Evolutionary conservation across 2,113 vertebrate genomes (phyloP), one percentile per base, ranked within the genome.

Genomic region (Vireo altiloquus): DNA sequence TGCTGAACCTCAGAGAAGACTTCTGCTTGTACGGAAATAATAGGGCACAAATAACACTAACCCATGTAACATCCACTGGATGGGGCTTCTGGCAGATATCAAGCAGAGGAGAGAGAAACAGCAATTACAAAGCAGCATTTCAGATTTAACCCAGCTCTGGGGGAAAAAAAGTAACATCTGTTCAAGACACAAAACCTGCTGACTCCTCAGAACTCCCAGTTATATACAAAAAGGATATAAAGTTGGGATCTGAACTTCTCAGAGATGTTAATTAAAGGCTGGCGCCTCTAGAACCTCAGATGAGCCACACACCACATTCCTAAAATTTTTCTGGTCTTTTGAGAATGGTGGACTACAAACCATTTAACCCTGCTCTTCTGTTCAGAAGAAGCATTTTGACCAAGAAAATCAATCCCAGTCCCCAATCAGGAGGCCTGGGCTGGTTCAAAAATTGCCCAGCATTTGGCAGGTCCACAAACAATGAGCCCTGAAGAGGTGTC

Each of bases 61-160:
- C 47, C 47, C 72, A 33, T 19, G 35, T 20, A 54, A 56, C 20
- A 65, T 50, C 69, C 15, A 0, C 24, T 47, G 56, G 52, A 52
- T 53, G 15, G 17, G 33, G 39, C 9, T 59, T 91, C 90, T 91
- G 82, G 47, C 70, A 94, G 69, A n/a, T 20, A 60, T 9, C 30
- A 76, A 84, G 39, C 1, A 71, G 30, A 84, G 72, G 44, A 85
- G 56, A 75, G 17, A 70, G 79, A 71, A 82, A 31, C 16, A 75
- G 49, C 40, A 82, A 78, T 91, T 85, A 63, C 39, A 91, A 70
- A 87, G 68, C 42, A 49, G 54, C 63, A 44, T 81, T 95, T 95
- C 64, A 61, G 52, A 79, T 54, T 79, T 69, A 87, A 7, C 44
- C 11, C 50, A 66, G 21, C 37, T 54, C 81, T 19, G 10, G 61